Conservation (phyloP, 2,888 invertebrate species). For the Lissonota sp. region DNA sequence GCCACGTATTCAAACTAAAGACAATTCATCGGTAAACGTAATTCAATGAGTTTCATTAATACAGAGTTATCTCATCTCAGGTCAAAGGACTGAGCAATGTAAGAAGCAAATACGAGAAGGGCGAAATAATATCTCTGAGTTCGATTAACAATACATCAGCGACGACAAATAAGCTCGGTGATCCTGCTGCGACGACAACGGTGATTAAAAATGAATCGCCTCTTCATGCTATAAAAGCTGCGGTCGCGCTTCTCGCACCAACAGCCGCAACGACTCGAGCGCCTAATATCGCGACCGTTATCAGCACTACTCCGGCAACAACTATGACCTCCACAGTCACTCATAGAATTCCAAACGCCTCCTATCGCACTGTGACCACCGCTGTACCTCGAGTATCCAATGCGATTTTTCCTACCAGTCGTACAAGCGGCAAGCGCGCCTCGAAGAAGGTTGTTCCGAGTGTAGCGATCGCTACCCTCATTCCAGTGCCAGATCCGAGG, state of each 20-base stretch:
- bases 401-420: not conserved
- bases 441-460: not conserved
- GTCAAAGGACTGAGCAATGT: conserved; percentile 84
- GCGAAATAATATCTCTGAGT: conserved; percentile 63
- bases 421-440: conserved; percentile 10
- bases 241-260: conserved; percentile 7
- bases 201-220: conserved; percentile 14
- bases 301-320: not conserved
- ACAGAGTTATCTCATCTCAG: not conserved
- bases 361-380: not conserved
- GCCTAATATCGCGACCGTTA: not conserved
- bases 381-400: not conserved
- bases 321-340: not conserved
- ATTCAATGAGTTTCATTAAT: not conserved
- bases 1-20: too few species aligned
- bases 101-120: conserved; percentile 76
- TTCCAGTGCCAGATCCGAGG: not conserved
- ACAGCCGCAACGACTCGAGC: conserved; percentile 5
- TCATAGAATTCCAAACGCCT: not conserved
- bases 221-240: conserved; percentile 1
- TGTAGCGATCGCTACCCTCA: conserved; percentile 34
- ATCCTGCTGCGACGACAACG: not conserved
- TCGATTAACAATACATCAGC: not conserved
- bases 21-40: not conserved
- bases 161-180: not conserved